Percentiles rank a stretch among this genome's conserved stretches.
Evolutionary conservation across 2,888 invertebrate species (phyloP).

Genomic region (Heliconius aoede): DNA sequence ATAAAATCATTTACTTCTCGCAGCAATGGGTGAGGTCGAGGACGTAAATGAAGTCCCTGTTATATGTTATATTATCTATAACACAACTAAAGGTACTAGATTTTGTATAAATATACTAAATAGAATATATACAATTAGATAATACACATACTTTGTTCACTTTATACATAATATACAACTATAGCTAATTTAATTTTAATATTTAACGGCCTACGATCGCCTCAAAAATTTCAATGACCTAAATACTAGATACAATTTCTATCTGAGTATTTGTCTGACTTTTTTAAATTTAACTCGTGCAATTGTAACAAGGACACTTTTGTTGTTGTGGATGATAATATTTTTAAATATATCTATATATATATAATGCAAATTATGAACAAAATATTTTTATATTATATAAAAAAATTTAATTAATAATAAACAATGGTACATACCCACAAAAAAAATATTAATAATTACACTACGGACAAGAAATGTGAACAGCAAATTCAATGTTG

Average conservation of each 20-base stretch:
- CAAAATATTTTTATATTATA: neutral
- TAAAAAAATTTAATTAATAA: slow-evolving; percentile 4
- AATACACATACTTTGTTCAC: neutral
- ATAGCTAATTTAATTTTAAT: slow-evolving; percentile 31
- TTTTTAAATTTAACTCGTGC: slow-evolving; percentile 42
- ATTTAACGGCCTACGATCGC: slow-evolving; percentile 31
- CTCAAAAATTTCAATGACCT: slow-evolving; percentile 40
- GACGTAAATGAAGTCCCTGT: slow-evolving; percentile 9
- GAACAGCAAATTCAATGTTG: slow-evolving; percentile 43
- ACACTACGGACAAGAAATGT: neutral
- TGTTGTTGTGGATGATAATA: slow-evolving; percentile 3
- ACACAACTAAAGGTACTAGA: neutral
- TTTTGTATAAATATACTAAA: no score
- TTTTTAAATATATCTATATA: neutral
- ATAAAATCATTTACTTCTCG: slow-evolving; percentile 15
- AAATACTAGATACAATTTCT: slow-evolving; percentile 41
- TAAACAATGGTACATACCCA: slow-evolving; percentile 22
- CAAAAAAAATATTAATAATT: neutral
- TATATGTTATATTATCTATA: neutral
- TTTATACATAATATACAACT: slow-evolving; percentile 21
- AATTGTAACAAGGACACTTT: slow-evolving; percentile 41
- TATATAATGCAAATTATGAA: neutral
- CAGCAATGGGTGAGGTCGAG: slow-evolving; percentile 1
- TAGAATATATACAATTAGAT: neutral
- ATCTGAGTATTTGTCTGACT: slow-evolving; percentile 33